Conservation (phyloP, 2,797 vertebrate species). For the Sebastes reedi region DNA sequence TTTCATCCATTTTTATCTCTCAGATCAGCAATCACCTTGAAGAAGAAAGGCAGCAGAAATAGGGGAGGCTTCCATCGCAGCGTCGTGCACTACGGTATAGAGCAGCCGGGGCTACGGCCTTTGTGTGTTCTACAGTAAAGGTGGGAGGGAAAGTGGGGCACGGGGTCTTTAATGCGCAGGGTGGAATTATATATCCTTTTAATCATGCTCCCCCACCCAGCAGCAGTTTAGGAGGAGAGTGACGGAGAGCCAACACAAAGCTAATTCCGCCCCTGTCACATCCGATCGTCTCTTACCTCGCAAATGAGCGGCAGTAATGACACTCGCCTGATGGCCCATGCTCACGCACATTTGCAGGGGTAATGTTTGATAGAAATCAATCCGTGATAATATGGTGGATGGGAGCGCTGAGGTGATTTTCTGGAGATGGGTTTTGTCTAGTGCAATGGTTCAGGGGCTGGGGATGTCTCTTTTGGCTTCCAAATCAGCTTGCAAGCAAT, state of each 20-base stretch:
- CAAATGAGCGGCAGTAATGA: conserved; percentile 87
- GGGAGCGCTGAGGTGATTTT: conserved; percentile 57
- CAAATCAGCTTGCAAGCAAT: conserved; percentile 1
- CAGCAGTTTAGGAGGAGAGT: conserved; percentile 86
- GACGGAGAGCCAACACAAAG: conserved; percentile 90
- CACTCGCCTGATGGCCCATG: conserved; percentile 87
- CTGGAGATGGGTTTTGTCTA: conserved; percentile 49
- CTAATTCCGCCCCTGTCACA: conserved; percentile 93
- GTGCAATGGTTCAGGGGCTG: conserved; percentile 17
- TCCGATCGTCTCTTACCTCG: conserved; percentile 86
- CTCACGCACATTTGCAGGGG: conserved; percentile 78
- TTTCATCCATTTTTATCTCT: conserved; percentile 72
- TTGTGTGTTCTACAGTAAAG: conserved; percentile 37
- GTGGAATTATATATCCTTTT: conserved; percentile 92
- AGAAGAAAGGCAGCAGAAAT: conserved; percentile 61
- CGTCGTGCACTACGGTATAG: conserved; percentile 2
- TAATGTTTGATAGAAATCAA: conserved; percentile 79
- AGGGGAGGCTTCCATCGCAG: conserved; percentile 36
- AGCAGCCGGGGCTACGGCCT: conserved; percentile 24
- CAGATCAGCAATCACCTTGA: conserved; percentile 73
- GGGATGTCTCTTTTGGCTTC: conserved; percentile 25
- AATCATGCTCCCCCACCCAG: conserved; percentile 91
- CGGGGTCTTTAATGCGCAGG: conserved; percentile 88
- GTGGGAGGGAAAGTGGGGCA: conserved; percentile 78
- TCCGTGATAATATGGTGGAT: conserved; percentile 64